Evolutionary conservation across 1,140 invertebrate genomes (phyloP).

Genomic region (Leptoteleia sp.): DNA sequence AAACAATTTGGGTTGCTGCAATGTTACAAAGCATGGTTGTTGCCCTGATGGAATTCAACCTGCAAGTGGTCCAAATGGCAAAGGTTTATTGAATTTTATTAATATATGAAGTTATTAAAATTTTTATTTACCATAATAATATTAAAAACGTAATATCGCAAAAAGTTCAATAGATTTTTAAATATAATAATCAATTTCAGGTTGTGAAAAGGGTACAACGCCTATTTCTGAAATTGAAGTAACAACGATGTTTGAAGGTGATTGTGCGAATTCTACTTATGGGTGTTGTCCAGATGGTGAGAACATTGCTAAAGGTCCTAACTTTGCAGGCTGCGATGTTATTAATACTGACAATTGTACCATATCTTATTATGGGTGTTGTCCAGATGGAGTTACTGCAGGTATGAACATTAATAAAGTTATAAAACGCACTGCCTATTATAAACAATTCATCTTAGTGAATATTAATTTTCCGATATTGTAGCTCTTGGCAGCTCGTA

Average conservation of each 20-base stretch:
- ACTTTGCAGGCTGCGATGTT: constrained; percentile 81
- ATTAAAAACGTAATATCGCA: no score
- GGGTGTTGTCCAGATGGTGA: constrained; percentile 85
- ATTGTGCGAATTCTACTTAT: constrained; percentile 79
- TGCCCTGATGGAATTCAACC: constrained; percentile 88
- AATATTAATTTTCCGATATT: not conserved
- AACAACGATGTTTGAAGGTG: constrained; percentile 68
- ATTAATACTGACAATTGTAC: constrained; percentile 83
- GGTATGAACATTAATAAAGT: constrained; percentile 71
- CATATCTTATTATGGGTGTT: constrained; percentile 87
- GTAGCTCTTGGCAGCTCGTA: constrained; percentile 85
- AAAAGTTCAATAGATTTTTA: no score
- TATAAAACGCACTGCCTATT: not conserved
- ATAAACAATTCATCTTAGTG: not conserved
- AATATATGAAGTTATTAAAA: not conserved
- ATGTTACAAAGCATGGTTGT: constrained; percentile 86
- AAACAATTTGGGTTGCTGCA: constrained; percentile 84
- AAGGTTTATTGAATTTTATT: constrained; percentile 77
- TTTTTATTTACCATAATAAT: no score
- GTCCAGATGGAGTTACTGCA: constrained; percentile 86
- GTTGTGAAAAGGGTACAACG: constrained; percentile 70
- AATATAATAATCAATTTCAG: no score
- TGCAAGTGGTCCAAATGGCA: constrained; percentile 85
- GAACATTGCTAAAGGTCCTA: constrained; percentile 77
- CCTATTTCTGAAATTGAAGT: constrained; percentile 47